Base-by-base conservation (phyloP, 2,797 vertebrate species). In the Gobionotothen gibberifrons region DNA sequence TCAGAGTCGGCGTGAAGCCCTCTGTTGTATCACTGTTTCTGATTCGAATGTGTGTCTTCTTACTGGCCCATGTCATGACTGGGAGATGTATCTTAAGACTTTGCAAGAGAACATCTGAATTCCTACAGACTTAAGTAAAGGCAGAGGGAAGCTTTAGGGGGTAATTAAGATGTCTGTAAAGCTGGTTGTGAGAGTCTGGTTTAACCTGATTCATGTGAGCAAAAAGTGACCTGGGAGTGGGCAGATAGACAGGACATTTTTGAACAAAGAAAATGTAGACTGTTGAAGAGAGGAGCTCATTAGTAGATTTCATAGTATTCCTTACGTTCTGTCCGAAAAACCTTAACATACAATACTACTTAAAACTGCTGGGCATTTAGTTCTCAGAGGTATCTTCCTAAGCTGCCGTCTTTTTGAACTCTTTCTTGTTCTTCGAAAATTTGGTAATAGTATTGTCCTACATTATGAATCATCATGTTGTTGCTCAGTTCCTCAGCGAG, bases 401-500 rank as follows among this genome's bases (percentile, higher is more conserved):
- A 44, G 11, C 12, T 39, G 12, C 1, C 15, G 9, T 44, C 42
- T 48, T 6, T n/a, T 21, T 16, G 4, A 36, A 54, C 9, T 3
- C 2, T 44, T 46, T 44, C 9, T 49, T 17, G 7, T 60, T 59
- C 49, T 42, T 17, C 19, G 21, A 26, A 42, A 54, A 60, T 57
- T 16, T 14, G 9, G 4, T 52, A 40, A 76, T 62, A 3, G n/a
- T 62, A 72, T 71, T 49, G 69, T 42, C 13, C 9, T 40, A 51
- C 54, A 42, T 39, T 9, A 76, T 82, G 75, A 72, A 84, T 86
- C 83, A 77, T 83, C 79, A 78, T 86, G 58, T 75, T 53, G 22
- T 46, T 81, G 61, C 83, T 74, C 54, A 67, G 72, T 89, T 89
- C 81, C 82, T 85, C 74, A 36, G 49, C 81, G 60, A 62, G 29